Evolutionary conservation across 2,113 vertebrate genomes (phyloP), one percentile per base, ranked within the genome.

Genomic region (Ondatra zibethicus): DNA sequence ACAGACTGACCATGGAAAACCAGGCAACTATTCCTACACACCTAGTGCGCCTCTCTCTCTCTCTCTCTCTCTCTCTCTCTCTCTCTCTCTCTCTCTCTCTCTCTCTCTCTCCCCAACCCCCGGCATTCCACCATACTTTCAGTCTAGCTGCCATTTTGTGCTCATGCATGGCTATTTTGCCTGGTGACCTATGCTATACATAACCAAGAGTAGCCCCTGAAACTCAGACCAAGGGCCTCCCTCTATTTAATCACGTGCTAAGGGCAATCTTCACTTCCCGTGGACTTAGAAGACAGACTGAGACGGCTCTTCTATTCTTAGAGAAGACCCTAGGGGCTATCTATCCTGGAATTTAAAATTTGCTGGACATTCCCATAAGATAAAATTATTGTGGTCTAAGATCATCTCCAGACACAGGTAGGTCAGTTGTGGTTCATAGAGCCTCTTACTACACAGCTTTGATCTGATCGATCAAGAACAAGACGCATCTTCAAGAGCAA

Each of bases 401-500:
- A n/a, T 88, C 33, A 68, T 81, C 85, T 90, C 36, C 14, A 63
- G 1, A 9, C 68, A 1, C 14, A 21, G 13, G 10, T 39, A 17
- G 21, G 6, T 47, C 80, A 78, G 52, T 19, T 42, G 75, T 23
- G 76, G 21, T 88, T 66, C 27, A 65, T 1, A 77, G 65, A 65
- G 21, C 39, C 45, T 91, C 14, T 86, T 52, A 39, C 10, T 2
- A 36, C 13, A 42, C 5, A 61, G 76, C 50, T 63, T 84, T 45
- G 65, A 73, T 84, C 33, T 72, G 39, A 70, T 8, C 52, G 17
- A 8, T 77, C 78, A 87, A 89, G 29, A 14, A 47, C 39, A 91
- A 95, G 17, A 78, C 33, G 78, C 93, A 29, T 78, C 47, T 96
- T 39, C 50, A 81, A 5, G 4, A 89, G 9, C 31, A 93, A n/a